Evolutionary conservation across 1,140 invertebrate genomes (phyloP).

Genomic region (Heliconius hermathena): DNA sequence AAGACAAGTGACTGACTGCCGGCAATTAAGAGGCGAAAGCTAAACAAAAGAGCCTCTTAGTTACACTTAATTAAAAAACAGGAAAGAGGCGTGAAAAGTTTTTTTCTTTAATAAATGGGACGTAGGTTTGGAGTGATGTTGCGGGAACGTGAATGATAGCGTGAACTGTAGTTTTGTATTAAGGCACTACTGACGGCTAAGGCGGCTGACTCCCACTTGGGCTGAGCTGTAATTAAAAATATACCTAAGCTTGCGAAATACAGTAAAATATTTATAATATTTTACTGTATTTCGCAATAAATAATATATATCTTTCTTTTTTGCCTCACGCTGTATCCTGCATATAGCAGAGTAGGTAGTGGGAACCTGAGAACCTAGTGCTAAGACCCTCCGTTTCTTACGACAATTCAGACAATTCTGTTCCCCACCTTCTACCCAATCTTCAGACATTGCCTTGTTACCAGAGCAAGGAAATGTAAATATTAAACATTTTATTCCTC

Average conservation of each 20-base stretch:
- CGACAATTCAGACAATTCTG: too few relatives aligned
- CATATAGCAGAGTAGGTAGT: too few relatives aligned
- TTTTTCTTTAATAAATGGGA: constrained; percentile 34
- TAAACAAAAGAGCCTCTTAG: constrained; percentile 66
- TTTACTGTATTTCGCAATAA: too few relatives aligned
- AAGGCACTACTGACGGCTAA: too few relatives aligned
- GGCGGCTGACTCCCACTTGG: background rate
- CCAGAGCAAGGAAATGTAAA: background rate
- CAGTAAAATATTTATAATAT: background rate
- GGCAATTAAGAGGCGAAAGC: constrained; percentile 61
- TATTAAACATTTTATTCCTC: too few relatives aligned
- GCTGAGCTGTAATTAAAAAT: background rate
- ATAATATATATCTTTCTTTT: too few relatives aligned
- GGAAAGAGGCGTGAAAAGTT: constrained; percentile 39
- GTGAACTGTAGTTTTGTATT: constrained; percentile 24
- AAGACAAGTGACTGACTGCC: constrained; percentile 70
- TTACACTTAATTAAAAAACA: constrained; percentile 74
- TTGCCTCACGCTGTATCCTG: too few relatives aligned
- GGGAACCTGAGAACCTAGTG: too few relatives aligned
- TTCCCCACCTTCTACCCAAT: too few relatives aligned
- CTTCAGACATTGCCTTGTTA: background rate
- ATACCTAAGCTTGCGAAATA: background rate
- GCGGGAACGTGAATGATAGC: constrained; percentile 35
- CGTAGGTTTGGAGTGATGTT: constrained; percentile 31
- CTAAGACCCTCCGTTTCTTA: too few relatives aligned